Evolutionary conservation across 2,888 invertebrate species (phyloP), one percentile per base, ranked within the genome.

Genomic region (Tricholauxania praeusta): DNA sequence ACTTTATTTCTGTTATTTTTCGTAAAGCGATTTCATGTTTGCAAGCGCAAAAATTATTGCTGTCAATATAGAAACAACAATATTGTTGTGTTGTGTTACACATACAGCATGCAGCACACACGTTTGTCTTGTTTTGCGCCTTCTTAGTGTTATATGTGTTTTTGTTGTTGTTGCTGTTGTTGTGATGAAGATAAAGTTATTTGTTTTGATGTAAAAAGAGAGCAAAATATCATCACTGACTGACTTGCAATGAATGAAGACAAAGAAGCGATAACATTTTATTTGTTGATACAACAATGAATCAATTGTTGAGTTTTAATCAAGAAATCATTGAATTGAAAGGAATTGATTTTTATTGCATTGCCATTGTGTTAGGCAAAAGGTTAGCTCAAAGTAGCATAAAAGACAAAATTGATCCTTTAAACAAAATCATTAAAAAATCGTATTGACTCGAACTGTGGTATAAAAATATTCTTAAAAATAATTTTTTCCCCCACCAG

Each of bases 11-110:
- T 28, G 22, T 59, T 48, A 70, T 70, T 47, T 47, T 70, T 64
- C 64, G 19, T 64, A 15, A 14, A 64, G 64, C 64, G 19, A 64
- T 49, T 70, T 70, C 47, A 70, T 70, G 70, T 70, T 59, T 70
- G 70, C 63, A 53, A 70, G 63, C 63, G 70, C 62, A 70, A 62
- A 70, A 70, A 70, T 70, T 70, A 70, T 70, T 70, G 70, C 70
- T 70, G 53, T 70, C 70, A 70, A 70, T 70, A 39, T 10, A 53
- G 55, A 70, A 53, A 63, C 70, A 70, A 70, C 52, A 63, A 62
- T 70, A 62, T 70, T 70, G 60, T 15, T 70, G 57, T 63, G 57
- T 53, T 49, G 48, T 63, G 19, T 10, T 32, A 39, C 32, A 10
- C 12, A 53, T 66, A 19, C 39, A 28, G 28, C 57, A 14, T 14